Percentiles rank a stretch among this genome's conserved stretches.
These are phyloP conservation scores for Hipparchia semele DNA, from an alignment of 2,888 invertebrate species.

Conservation along the genomic window DNA sequence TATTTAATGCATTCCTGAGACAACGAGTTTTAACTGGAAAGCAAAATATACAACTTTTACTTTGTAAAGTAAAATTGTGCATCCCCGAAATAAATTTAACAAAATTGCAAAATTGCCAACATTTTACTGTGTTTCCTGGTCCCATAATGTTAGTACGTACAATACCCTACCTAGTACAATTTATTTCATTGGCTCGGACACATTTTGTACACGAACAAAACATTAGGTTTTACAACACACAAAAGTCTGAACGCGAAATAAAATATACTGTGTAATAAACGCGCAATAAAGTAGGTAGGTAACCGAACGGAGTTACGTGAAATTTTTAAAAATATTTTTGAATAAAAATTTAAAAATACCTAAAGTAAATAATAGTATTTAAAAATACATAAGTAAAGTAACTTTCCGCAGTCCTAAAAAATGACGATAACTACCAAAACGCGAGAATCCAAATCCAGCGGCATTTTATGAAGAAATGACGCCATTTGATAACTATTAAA, in stretches of 20 bases:
- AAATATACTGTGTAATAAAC: neutral
- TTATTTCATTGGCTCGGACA: constrained; percentile 1
- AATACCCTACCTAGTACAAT: constrained; percentile 6
- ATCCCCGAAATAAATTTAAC: neutral
- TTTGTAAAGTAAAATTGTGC: neutral
- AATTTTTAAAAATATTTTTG: neutral
- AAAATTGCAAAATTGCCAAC: constrained; percentile 9
- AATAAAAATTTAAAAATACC: neutral
- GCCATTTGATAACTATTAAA: too few species aligned
- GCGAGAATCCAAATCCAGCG: too few species aligned
- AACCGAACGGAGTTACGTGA: neutral
- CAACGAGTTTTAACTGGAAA: neutral
- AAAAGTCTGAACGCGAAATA: constrained; percentile 6
- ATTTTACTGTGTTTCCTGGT: neutral
- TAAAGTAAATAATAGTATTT: too few species aligned
- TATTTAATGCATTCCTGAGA: neutral
- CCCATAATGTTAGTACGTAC: neutral
- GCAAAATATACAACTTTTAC: neutral
- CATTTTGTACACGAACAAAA: constrained; percentile 10
- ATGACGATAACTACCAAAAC: too few species aligned
- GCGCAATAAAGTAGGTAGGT: neutral
- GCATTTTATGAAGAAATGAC: too few species aligned
- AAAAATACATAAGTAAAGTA: too few species aligned
- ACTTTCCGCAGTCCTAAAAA: too few species aligned
- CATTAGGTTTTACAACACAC: constrained; percentile 9